These are phyloP conservation scores for Sycophila sp. DNA, from an alignment of 1,140 invertebrate genomes.

Conservation along the genomic window DNA sequence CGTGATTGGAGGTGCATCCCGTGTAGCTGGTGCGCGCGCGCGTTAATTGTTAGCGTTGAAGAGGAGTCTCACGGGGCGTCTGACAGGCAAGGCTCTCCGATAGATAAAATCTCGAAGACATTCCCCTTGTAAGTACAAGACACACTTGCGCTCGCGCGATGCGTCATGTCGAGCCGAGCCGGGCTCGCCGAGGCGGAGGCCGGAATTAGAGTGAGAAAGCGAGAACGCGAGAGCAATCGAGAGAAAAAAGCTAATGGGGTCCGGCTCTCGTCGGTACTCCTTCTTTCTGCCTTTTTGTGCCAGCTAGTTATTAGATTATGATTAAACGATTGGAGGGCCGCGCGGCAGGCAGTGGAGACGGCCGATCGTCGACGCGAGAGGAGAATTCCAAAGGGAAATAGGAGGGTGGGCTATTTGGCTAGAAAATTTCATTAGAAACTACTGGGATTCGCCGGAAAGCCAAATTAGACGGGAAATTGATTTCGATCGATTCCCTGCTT, in stretches of 20 bases:
- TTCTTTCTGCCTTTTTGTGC: conserved; percentile 66
- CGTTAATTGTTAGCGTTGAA: conserved; percentile 47
- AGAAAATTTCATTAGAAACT: conserved; percentile 2
- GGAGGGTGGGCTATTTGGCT: neutral
- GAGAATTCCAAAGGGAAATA: neutral
- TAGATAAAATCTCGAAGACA: conserved; percentile 54
- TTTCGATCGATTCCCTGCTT: conserved; percentile 16
- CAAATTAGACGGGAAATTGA: conserved; percentile 32
- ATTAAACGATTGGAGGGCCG: conserved; percentile 62
- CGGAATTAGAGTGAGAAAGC: neutral
- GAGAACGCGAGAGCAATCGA: conserved; percentile 27
- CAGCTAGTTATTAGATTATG: conserved; percentile 67
- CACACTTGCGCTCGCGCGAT: conserved; percentile 42
- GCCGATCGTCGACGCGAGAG: too few relatives aligned
- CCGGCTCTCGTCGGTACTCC: conserved; percentile 55
- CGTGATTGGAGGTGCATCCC: neutral
- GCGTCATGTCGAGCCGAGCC: conserved; percentile 9
- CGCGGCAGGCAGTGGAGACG: conserved; percentile 16
- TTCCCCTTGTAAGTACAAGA: conserved; percentile 50
- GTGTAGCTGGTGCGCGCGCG: neutral
- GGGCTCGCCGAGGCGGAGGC: neutral
- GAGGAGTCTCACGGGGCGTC: conserved; percentile 44
- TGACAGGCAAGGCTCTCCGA: conserved; percentile 48
- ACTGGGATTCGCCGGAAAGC: conserved; percentile 3
- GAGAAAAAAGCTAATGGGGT: conserved; percentile 37